Percentiles rank a stretch among this genome's conserved stretches.
phyloP scores from a whole-genome alignment of 2,888 invertebrate genomes.

The Schizotus pectinicornis region DNA sequence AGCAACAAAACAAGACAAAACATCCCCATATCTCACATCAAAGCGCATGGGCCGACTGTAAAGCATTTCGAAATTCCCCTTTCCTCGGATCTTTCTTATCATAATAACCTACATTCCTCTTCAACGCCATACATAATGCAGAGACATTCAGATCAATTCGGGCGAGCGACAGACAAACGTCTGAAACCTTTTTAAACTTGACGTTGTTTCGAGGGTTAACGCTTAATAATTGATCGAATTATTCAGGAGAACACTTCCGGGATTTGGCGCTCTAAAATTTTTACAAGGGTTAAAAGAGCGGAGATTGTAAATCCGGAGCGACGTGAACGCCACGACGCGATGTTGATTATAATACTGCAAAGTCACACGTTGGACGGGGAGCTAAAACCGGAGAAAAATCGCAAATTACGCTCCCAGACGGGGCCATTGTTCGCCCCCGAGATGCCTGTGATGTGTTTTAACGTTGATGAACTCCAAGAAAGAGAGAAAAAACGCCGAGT shows the following conservation, averaged over 20 bases:
- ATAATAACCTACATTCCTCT: slow-evolving; percentile 18
- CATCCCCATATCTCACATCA: slow-evolving; percentile 23
- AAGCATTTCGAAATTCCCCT: slow-evolving; percentile 12
- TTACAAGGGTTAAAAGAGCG: slow-evolving; percentile 1
- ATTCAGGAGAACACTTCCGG: slow-evolving; percentile 12
- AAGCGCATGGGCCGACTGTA: slow-evolving; percentile 16
- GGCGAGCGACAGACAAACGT: background rate
- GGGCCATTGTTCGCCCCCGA: slow-evolving; percentile 9
- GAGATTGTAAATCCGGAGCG: background rate
- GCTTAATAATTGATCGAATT: slow-evolving; percentile 25
- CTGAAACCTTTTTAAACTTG: slow-evolving; percentile 21
- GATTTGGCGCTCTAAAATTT: slow-evolving; percentile 9
- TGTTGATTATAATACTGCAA: slow-evolving; percentile 12
- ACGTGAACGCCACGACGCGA: slow-evolving; percentile 4
- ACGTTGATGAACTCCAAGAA: slow-evolving; percentile 14
- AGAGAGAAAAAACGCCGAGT: slow-evolving; percentile 5
- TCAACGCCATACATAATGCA: slow-evolving; percentile 13
- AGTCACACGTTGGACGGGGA: slow-evolving; percentile 8
- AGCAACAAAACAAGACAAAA: background rate
- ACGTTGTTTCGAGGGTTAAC: slow-evolving; percentile 12
- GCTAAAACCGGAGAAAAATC: slow-evolving; percentile 19
- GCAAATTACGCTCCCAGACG: slow-evolving; percentile 15
- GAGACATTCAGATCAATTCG: slow-evolving; percentile 5
- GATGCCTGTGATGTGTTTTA: slow-evolving; percentile 12
- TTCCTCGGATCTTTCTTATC: slow-evolving; percentile 13